phyloP scores from a whole-genome alignment of 2,888 invertebrate genomes.

The Pocota personata region DNA sequence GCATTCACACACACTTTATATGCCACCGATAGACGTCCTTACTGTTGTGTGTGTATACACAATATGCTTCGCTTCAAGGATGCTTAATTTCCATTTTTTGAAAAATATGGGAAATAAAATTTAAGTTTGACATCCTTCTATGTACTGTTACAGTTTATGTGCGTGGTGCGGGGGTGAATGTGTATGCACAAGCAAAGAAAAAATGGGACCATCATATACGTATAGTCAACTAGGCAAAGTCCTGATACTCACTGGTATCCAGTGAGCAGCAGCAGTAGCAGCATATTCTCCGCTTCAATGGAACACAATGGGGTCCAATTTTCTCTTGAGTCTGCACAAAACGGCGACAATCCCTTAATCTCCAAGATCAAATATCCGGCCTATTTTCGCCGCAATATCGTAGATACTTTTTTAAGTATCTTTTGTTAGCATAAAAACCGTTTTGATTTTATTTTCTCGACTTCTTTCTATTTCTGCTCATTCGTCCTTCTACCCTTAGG shows the following conservation, averaged over 20 bases:
- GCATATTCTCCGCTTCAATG: conserved; percentile 75
- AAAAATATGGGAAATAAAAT: conserved; percentile 70
- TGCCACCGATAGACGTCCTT: conserved; percentile 22
- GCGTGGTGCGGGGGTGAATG: background rate
- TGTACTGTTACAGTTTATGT: conserved; percentile 56
- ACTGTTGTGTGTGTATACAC: conserved; percentile 1
- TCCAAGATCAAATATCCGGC: conserved; percentile 77
- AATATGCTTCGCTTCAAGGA: conserved; percentile 59
- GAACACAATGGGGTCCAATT: conserved; percentile 76
- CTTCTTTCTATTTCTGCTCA: conserved; percentile 18
- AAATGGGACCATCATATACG: conserved; percentile 13
- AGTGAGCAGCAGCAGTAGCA: conserved; percentile 35
- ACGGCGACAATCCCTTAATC: conserved; percentile 77
- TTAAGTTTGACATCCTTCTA: conserved; percentile 68
- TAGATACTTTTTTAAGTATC: conserved; percentile 74
- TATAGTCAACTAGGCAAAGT: conserved; percentile 10
- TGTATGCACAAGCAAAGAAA: conserved; percentile 20
- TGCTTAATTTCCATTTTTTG: conserved; percentile 65
- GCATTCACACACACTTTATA: conserved; percentile 65
- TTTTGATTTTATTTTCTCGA: conserved; percentile 68
- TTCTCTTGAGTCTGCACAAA: conserved; percentile 77
- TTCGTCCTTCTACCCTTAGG: conserved; percentile 15
- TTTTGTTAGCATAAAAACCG: conserved; percentile 73
- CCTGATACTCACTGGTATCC: too few relatives aligned
- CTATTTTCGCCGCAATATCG: conserved; percentile 76